phyloP scores from a whole-genome alignment of 2,888 invertebrate species.

The Pseudolycoriella hygida region DNA sequence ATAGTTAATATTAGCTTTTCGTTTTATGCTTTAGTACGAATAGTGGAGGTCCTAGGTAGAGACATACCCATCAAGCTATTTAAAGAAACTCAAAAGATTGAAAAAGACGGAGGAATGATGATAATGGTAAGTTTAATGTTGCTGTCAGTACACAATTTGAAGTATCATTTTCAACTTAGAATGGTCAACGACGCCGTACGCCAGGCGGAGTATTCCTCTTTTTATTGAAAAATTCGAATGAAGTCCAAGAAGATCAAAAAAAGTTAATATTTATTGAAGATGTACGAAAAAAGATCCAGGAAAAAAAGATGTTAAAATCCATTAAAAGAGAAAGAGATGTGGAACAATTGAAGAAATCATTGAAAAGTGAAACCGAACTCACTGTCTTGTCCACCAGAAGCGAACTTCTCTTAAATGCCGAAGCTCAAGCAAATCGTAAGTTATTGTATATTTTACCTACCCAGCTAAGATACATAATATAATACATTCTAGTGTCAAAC shows the following conservation, averaged over 20 bases:
- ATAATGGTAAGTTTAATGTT: constrained; percentile 45
- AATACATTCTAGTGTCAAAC: constrained; percentile 30
- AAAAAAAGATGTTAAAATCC: constrained; percentile 35
- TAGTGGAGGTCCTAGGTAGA: constrained; percentile 53
- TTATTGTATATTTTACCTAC: constrained; percentile 13
- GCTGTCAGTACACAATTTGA: neutral
- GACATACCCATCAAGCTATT: constrained; percentile 56
- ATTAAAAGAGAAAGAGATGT: constrained; percentile 43
- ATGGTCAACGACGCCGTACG: constrained; percentile 62
- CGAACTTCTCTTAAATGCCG: constrained; percentile 18
- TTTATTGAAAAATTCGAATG: constrained; percentile 53
- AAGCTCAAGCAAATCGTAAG: constrained; percentile 18
- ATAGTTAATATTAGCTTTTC: no score
- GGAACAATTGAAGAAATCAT: constrained; percentile 43
- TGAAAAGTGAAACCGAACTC: constrained; percentile 27
- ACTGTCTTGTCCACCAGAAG: constrained; percentile 20
- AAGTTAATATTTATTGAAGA: constrained; percentile 52
- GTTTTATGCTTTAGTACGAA: constrained; percentile 39
- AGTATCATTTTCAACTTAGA: constrained; percentile 23
- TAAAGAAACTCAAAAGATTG: constrained; percentile 63
- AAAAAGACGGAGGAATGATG: constrained; percentile 72
- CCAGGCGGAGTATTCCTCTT: constrained; percentile 75
- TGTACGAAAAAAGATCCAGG: constrained; percentile 35
- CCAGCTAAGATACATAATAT: neutral
- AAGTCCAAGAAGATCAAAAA: constrained; percentile 45